These are phyloP conservation scores for Mechanitis messenoides DNA, from an alignment of 2,888 invertebrate genomes.

Conservation along the genomic window DNA sequence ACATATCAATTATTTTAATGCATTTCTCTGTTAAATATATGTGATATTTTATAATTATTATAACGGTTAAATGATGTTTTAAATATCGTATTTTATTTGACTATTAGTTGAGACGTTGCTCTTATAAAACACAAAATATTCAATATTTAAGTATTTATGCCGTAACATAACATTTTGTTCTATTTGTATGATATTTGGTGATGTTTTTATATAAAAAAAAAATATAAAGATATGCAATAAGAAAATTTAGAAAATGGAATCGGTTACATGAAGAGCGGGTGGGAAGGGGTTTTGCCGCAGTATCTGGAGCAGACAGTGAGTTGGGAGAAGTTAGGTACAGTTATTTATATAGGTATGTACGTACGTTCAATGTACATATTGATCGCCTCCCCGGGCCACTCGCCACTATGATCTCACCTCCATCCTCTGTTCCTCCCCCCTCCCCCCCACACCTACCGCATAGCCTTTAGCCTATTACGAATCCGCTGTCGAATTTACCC, in stretches of 20 bases:
- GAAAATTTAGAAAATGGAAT: conserved; percentile 40
- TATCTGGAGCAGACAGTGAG: conserved; percentile 75
- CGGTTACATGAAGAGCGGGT: conserved; percentile 47
- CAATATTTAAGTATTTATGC: too few relatives aligned
- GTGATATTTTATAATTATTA: too few relatives aligned
- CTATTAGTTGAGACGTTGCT: too few relatives aligned
- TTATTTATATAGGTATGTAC: conserved; percentile 73
- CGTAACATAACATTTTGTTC: too few relatives aligned
- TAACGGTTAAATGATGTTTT: too few relatives aligned
- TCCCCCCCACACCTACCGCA: conserved; percentile 51
- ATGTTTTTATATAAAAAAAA: too few relatives aligned
- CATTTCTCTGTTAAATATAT: too few relatives aligned
- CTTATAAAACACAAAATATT: too few relatives aligned
- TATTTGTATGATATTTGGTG: too few relatives aligned
- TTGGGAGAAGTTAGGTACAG: conserved; percentile 73
- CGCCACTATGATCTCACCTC: conserved; percentile 77
- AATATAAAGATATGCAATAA: conserved; percentile 8
- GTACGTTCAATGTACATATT: conserved; percentile 76
- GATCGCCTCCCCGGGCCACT: conserved; percentile 75
- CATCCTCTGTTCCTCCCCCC: conserved; percentile 66
- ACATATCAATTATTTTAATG: too few relatives aligned
- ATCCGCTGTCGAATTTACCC: conserved; percentile 39
- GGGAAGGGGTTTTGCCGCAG: conserved; percentile 71
- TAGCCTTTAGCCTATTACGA: conserved; percentile 61
- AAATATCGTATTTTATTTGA: too few relatives aligned